Conservation (phyloP, 1,140 invertebrate genomes). For the Diorhabda sublineata region DNA sequence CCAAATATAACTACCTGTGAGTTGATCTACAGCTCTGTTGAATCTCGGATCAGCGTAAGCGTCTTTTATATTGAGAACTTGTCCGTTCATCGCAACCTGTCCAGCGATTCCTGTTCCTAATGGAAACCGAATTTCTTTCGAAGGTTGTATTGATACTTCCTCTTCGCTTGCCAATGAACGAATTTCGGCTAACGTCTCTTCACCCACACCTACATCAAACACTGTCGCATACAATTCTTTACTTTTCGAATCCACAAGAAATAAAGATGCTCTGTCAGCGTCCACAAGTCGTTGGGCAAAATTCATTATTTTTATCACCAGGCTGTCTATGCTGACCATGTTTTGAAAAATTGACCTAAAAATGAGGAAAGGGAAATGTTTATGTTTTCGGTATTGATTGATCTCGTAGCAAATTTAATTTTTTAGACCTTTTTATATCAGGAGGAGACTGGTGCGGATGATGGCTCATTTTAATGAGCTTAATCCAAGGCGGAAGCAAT, state of each 20-base stretch:
- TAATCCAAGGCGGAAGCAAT: no score
- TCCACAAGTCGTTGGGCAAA: slow-evolving; percentile 75
- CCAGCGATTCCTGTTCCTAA: slow-evolving; percentile 57
- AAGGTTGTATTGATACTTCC: slow-evolving; percentile 40
- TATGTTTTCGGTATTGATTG: not conserved
- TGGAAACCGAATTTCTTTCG: slow-evolving; percentile 53
- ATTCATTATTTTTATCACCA: slow-evolving; percentile 81
- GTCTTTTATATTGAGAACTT: slow-evolving; percentile 73
- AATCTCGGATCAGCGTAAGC: slow-evolving; percentile 77
- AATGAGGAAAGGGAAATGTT: not conserved
- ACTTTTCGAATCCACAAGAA: slow-evolving; percentile 67
- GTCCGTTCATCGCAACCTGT: slow-evolving; percentile 67
- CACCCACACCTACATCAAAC: slow-evolving; percentile 63
- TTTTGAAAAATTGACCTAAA: slow-evolving; percentile 70
- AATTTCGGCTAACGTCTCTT: slow-evolving; percentile 24
- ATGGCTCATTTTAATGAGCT: no score
- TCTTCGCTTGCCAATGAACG: slow-evolving; percentile 26
- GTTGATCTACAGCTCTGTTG: slow-evolving; percentile 71
- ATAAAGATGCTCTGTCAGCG: slow-evolving; percentile 75
- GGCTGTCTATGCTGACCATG: slow-evolving; percentile 76
- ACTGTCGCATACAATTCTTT: slow-evolving; percentile 76
- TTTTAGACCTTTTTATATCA: no score
- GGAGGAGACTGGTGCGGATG: no score
- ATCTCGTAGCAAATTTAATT: no score
- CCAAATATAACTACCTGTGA: slow-evolving; percentile 54